These are phyloP conservation scores for Elephantulus edwardii DNA, from an alignment of 2,113 vertebrate genomes.

Conservation along the genomic window DNA sequence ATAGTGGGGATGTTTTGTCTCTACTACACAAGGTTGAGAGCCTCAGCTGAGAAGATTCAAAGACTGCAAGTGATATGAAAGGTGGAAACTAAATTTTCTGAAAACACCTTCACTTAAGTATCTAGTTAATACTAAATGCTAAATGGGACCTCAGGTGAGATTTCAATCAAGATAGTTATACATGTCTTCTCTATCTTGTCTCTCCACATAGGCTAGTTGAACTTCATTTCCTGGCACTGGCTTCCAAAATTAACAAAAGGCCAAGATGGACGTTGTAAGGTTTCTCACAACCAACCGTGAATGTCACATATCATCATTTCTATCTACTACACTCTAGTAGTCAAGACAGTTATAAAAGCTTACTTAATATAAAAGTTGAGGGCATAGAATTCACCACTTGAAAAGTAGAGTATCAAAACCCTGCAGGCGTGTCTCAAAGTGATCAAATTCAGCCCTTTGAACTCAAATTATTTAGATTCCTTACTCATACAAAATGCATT, in stretches of 20 bases:
- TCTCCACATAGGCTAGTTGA: no score
- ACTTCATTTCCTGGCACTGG: neutral
- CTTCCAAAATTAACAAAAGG: neutral
- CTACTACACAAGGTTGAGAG: no score
- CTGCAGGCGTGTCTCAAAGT: neutral
- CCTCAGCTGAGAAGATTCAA: neutral
- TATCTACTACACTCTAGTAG: neutral
- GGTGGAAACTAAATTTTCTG: neutral
- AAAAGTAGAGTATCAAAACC: neutral
- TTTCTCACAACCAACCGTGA: neutral
- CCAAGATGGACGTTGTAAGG: neutral
- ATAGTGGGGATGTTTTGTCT: neutral
- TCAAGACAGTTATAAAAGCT: neutral
- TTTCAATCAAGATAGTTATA: neutral
- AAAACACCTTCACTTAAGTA: neutral
- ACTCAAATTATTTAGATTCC: neutral
- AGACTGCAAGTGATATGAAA: neutral
- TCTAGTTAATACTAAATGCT: neutral
- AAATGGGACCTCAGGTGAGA: neutral
- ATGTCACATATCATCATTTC: neutral
- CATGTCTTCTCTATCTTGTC: neutral
- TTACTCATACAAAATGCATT: neutral
- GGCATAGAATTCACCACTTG: neutral
- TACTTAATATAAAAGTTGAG: neutral
- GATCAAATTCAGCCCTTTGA: neutral